A percentile compares a stretch with the other conserved stretches of the same genome.
Evolutionary conservation across 2,797 vertebrate species (phyloP).

Genomic region (Mastacembelus armatus): DNA sequence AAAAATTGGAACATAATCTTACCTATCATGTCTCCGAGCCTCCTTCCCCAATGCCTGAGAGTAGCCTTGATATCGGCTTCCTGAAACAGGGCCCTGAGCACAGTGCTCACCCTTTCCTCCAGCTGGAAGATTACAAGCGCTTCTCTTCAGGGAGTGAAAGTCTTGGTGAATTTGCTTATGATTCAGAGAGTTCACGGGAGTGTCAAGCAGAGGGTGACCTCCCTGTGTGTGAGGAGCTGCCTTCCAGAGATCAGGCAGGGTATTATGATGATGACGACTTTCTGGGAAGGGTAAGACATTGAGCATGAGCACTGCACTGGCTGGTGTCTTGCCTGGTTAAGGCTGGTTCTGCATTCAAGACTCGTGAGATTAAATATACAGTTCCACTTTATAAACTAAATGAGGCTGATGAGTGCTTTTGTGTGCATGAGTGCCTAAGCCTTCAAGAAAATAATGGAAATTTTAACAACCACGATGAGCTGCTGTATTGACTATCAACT

Average conservation of each 20-base stretch:
- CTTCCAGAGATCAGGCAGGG: constrained; percentile 76
- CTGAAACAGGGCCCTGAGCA: constrained; percentile 33
- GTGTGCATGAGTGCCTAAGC: constrained; percentile 49
- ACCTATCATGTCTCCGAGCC: constrained; percentile 74
- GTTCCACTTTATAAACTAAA: constrained; percentile 17
- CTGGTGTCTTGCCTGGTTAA: constrained; percentile 45
- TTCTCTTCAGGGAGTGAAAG: constrained; percentile 78
- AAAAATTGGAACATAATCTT: constrained; percentile 36
- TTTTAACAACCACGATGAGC: background rate
- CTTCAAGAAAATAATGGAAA: background rate
- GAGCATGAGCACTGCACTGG: constrained; percentile 77
- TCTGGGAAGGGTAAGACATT: constrained; percentile 89
- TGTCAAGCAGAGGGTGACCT: constrained; percentile 67
- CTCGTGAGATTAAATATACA: constrained; percentile 8
- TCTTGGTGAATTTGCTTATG: constrained; percentile 79
- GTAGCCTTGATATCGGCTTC: constrained; percentile 45
- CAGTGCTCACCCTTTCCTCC: constrained; percentile 42
- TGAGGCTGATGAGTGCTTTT: constrained; percentile 31
- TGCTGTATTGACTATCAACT: constrained; percentile 3
- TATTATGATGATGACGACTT: constrained; percentile 82
- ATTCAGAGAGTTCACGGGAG: constrained; percentile 83
- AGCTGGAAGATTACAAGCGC: constrained; percentile 58
- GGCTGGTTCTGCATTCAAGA: constrained; percentile 45
- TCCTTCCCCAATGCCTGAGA: constrained; percentile 67
- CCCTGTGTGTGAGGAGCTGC: constrained; percentile 85